Evolutionary conservation across 2,888 invertebrate species (phyloP).

Genomic region (Andrena trimmerana): DNA sequence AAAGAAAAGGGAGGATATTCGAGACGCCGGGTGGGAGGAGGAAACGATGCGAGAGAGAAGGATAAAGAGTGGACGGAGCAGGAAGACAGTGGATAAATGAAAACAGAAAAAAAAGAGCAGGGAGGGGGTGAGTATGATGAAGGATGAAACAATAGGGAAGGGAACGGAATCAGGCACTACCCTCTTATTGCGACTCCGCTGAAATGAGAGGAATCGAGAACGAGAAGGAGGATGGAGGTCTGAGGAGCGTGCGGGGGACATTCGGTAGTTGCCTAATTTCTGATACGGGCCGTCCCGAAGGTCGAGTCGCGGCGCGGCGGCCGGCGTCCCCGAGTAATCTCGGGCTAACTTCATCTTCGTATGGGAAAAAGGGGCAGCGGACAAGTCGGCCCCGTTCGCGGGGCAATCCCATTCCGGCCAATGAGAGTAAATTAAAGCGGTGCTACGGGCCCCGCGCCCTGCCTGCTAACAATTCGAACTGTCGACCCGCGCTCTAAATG

Average conservation of each 20-base stretch:
- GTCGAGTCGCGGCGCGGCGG: constrained; percentile 36
- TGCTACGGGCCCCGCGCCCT: constrained; percentile 30
- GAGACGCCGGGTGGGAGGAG: constrained; percentile 15
- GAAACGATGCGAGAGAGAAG: neutral
- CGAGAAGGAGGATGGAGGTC: neutral
- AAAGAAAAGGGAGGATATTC: constrained; percentile 30
- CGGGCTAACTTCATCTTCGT: constrained; percentile 64
- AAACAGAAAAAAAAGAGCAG: constrained; percentile 36
- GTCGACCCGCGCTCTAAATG: constrained; percentile 69
- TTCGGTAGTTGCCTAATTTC: constrained; percentile 76
- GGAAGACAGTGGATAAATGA: constrained; percentile 35
- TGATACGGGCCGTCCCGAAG: constrained; percentile 67
- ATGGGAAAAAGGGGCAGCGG: constrained; percentile 34
- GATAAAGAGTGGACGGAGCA: neutral
- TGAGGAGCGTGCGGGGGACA: constrained; percentile 18
- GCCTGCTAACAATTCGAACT: constrained; percentile 72
- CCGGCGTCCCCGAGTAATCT: constrained; percentile 50
- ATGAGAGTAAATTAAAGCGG: constrained; percentile 71
- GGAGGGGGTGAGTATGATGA: constrained; percentile 28
- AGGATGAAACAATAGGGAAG: constrained; percentile 68
- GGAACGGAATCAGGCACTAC: constrained; percentile 69
- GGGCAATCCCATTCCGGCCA: constrained; percentile 59
- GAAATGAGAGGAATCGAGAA: constrained; percentile 15
- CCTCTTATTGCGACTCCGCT: constrained; percentile 75
- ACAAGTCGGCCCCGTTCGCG: constrained; percentile 59